Evolutionary conservation across 2,888 invertebrate species (phyloP).

Genomic region (Pedicia rivosa): DNA sequence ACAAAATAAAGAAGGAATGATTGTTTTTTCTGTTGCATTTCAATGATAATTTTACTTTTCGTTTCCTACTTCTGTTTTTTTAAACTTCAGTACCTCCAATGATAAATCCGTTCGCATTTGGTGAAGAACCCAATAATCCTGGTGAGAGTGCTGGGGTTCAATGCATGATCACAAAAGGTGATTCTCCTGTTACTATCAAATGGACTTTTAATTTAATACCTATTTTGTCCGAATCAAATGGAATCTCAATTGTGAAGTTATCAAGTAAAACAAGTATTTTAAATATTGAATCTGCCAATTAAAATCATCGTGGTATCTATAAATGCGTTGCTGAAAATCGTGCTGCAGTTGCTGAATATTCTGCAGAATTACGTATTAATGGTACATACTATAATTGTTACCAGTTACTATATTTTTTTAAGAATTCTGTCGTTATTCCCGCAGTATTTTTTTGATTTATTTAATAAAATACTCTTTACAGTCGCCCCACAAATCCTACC

Average conservation of each 20-base stretch:
- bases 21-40: conserved; percentile 24
- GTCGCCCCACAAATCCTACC: conserved; percentile 62
- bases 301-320: conserved; percentile 39
- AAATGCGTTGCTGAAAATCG: conserved; percentile 40
- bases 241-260: conserved; percentile 25
- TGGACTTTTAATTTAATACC: conserved; percentile 44
- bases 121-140: conserved; percentile 33
- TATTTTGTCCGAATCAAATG: conserved; percentile 22
- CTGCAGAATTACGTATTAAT: conserved; percentile 17
- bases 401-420: too few species aligned
- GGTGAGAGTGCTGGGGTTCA: conserved; percentile 35
- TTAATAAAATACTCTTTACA: too few species aligned
- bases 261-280: conserved; percentile 33
- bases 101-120: conserved; percentile 35
- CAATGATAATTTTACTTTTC: too few species aligned
- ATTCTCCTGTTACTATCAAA: conserved; percentile 39
- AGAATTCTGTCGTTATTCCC: too few species aligned
- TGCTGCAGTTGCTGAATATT: conserved; percentile 29
- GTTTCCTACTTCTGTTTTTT: conserved; percentile 22
- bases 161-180: conserved; percentile 37
- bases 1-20: conserved; percentile 34
- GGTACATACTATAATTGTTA: conserved; percentile 9
- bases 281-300: conserved; percentile 37
- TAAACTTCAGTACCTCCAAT: conserved; percentile 62
- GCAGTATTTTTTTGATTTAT: too few species aligned